These are phyloP conservation scores for Drosophila jambulina DNA, from an alignment of 1,140 invertebrate genomes.

Conservation along the genomic window DNA sequence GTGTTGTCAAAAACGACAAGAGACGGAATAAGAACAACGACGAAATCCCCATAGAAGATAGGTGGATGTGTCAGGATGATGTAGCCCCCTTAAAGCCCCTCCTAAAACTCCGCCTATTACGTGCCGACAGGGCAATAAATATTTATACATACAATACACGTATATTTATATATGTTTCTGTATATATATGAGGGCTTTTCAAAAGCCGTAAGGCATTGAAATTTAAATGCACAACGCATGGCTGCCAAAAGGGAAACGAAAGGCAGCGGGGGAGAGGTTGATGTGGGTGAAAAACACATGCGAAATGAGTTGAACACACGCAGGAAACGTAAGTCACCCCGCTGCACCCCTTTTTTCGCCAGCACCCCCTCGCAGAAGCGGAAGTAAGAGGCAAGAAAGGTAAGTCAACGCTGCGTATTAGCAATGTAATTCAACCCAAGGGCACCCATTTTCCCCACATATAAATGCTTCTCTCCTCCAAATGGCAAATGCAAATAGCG, in stretches of 20 bases:
- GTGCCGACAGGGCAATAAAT: conserved; percentile 56
- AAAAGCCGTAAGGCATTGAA: conserved; percentile 69
- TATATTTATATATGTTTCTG: conserved; percentile 2
- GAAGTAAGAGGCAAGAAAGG: conserved; percentile 35
- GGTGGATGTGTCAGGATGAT: conserved; percentile 40
- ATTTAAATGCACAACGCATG: conserved; percentile 80
- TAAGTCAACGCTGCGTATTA: conserved; percentile 60
- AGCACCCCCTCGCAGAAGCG: background rate
- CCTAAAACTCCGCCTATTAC: conserved; percentile 36
- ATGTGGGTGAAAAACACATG: conserved; percentile 39
- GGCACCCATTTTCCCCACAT: conserved; percentile 22
- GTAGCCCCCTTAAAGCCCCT: conserved; percentile 2
- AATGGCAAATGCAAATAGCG: conserved; percentile 67
- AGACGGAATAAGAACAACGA: conserved; percentile 29
- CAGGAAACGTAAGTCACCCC: conserved; percentile 39
- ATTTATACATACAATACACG: conserved; percentile 45
- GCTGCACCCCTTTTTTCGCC: conserved; percentile 18
- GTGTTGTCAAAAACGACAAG: conserved; percentile 49
- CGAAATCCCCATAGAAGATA: conserved; percentile 29
- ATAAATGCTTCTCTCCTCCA: conserved; percentile 40
- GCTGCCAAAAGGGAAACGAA: conserved; percentile 48
- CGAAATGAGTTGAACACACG: conserved; percentile 47
- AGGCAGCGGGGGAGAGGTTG: background rate
- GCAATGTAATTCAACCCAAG: conserved; percentile 72
- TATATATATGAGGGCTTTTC: conserved; percentile 24